phyloP scores from a whole-genome alignment of 2,113 vertebrate species.

The Apus apus region DNA sequence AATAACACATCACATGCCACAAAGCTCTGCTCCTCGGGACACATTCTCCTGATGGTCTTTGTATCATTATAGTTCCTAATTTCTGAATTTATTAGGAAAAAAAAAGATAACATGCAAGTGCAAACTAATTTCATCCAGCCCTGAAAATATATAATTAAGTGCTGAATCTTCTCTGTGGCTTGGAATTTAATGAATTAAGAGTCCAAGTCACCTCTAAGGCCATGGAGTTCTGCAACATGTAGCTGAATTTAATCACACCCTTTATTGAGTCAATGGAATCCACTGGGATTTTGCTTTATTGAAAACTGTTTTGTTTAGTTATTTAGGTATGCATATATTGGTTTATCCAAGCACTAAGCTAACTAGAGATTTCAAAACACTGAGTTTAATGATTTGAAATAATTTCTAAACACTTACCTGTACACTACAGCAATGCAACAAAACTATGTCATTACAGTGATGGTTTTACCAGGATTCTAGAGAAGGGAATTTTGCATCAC shows the following conservation, averaged over 20 bases:
- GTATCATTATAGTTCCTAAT: accelerated
- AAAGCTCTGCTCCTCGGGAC: neutral
- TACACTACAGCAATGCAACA: neutral
- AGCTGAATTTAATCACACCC: neutral
- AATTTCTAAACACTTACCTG: neutral
- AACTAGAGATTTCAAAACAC: neutral
- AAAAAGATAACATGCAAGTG: neutral
- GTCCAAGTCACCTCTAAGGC: neutral
- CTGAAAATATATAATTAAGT: conserved; percentile 1
- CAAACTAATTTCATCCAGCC: conserved; percentile 7
- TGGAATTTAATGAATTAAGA: conserved; percentile 25
- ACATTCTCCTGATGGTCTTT: neutral
- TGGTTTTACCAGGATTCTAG: neutral
- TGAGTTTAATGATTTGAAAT: neutral
- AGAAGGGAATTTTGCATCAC: neutral
- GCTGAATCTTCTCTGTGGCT: neutral
- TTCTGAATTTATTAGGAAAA: conserved; percentile 3
- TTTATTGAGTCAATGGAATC: neutral
- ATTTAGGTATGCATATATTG: neutral
- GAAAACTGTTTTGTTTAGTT: neutral
- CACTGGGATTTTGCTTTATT: neutral
- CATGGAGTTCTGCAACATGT: neutral
- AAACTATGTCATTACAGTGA: neutral
- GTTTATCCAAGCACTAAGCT: neutral
- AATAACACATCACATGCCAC: neutral